These are phyloP conservation scores for Melinaea menophilus DNA, from an alignment of 2,888 invertebrate species.

Conservation along the genomic window DNA sequence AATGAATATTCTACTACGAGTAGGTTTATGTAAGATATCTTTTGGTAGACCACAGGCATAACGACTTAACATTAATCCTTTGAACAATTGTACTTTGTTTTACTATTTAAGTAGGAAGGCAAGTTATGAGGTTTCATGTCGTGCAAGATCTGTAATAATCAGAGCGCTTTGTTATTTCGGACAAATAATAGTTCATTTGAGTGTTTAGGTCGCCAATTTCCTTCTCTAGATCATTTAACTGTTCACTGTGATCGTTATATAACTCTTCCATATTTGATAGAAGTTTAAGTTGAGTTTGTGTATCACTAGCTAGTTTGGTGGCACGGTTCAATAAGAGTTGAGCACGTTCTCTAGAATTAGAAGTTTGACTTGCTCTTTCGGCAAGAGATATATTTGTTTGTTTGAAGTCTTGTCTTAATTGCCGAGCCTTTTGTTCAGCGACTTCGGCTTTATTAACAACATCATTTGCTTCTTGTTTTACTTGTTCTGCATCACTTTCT, in stretches of 20 bases:
- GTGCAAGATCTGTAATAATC: conserved; percentile 80
- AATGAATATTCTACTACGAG: too few species aligned
- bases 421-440: conserved; percentile 81
- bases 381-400: conserved; percentile 84
- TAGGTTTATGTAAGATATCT: too few species aligned
- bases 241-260: conserved; percentile 81
- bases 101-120: not conserved
- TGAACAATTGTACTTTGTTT: too few species aligned
- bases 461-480: conserved; percentile 85
- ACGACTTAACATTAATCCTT: too few species aligned
- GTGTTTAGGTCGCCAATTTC: conserved; percentile 80
- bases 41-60: too few species aligned
- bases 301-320: conserved; percentile 88
- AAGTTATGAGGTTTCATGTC: conserved; percentile 43
- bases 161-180: conserved; percentile 79
- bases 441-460: conserved; percentile 85
- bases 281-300: conserved; percentile 84
- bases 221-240: conserved; percentile 77
- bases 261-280: conserved; percentile 84
- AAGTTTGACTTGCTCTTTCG: conserved; percentile 85
- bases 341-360: conserved; percentile 87
- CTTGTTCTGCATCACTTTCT: conserved; percentile 88
- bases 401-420: conserved; percentile 83
- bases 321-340: conserved; percentile 88
- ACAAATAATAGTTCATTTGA: conserved; percentile 81